phyloP scores from a whole-genome alignment of 1,140 invertebrate genomes.

The Saxidomus purpurata region DNA sequence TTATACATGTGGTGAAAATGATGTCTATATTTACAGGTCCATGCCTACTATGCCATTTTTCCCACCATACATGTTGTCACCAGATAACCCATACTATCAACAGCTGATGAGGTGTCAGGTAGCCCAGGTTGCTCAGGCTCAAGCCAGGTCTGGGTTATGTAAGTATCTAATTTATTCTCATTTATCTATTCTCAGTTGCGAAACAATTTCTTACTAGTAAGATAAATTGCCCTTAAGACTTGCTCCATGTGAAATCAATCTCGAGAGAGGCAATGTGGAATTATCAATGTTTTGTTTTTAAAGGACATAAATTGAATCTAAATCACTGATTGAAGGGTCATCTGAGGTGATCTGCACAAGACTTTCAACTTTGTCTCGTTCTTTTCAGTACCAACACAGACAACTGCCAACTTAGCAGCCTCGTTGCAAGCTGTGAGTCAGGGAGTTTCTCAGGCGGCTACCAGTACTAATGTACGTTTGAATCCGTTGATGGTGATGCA shows the following conservation, averaged over 20 bases:
- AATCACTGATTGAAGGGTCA: too few species aligned
- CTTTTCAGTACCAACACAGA: constrained; percentile 13
- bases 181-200: too few species aligned
- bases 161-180: too few species aligned
- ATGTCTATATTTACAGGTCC: constrained; percentile 24
- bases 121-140: constrained; percentile 43
- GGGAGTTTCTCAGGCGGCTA: background rate
- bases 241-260: too few species aligned
- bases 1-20: too few species aligned
- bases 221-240: too few species aligned
- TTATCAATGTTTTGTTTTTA: too few species aligned
- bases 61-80: constrained; percentile 39
- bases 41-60: constrained; percentile 55
- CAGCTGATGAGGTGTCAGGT: constrained; percentile 56
- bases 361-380: too few species aligned
- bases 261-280: too few species aligned
- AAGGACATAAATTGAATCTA: too few species aligned
- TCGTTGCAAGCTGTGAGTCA: constrained; percentile 37
- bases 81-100: constrained; percentile 61
- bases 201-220: too few species aligned
- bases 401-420: constrained; percentile 28
- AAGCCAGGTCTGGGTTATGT: constrained; percentile 30
- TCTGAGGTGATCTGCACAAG: too few species aligned
- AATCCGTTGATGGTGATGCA: constrained; percentile 59
- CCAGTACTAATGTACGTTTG: constrained; percentile 14